Evolutionary conservation across 2,888 invertebrate genomes (phyloP), one percentile per base, ranked within the genome.

Genomic region (Thecophora atra): DNA sequence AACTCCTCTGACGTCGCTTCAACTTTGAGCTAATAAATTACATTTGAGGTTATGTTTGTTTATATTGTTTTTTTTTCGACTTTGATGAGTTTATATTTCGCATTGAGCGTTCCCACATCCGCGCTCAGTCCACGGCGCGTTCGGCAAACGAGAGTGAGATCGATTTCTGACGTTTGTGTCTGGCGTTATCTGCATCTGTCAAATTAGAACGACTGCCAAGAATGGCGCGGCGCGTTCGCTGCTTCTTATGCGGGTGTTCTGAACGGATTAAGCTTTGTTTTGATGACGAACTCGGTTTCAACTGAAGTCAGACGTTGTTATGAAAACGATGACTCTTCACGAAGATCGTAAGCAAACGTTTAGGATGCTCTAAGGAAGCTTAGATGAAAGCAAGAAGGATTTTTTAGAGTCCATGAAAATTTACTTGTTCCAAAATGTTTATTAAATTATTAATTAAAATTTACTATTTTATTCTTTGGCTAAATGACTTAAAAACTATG

Each of bases 101-200:
- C 63, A 67, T 66, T 47, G 19, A 13, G 51, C 24, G 17, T 37
- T 58, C 15, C 58, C 24, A 47, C 37, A 62, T 71, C 65, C 56
- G 63, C 56, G 44, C 51, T 60, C 65, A 19, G 28, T 26, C 13
- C 65, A 37, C 15, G 21, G n/a, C 17, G 7, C 30, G n/a, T 47
- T 37, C 47, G 13, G 42, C 42, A 69, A 71, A 72, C 72, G 72
- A 70, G 73, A 73, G 72, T 66, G 66, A 71, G 68, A 67, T 73
- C 66, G 75, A 77, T 70, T 70, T 73, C 63, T 72, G 73, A 69
- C 72, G 65, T 74, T 72, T 72, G 76, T 72, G 62, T 66, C 64
- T 77, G 81, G 81, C 79, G 81, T 80, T 79, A 78, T 51, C n/a
- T 78, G 77, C 77, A 76, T 77, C 79, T 82, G 81, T 82, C 82